Conservation (phyloP, 1,140 invertebrate genomes). For the Venturia canescens region DNA sequence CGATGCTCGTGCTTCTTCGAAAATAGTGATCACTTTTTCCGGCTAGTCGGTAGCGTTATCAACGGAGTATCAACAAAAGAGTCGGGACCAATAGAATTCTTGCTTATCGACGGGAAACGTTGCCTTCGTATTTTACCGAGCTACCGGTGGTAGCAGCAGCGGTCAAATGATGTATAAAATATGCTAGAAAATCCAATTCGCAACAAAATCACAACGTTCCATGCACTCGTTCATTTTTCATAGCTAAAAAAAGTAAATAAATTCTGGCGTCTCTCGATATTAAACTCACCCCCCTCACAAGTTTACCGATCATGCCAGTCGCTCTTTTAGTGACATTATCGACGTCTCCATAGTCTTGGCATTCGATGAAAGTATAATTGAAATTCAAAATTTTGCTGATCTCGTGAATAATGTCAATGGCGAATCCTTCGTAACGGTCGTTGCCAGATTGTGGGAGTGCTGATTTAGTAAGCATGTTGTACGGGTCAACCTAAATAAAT, state of each 20-base stretch:
- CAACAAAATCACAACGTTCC: neutral
- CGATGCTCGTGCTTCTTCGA: neutral
- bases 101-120: neutral
- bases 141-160: neutral
- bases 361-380: constrained; percentile 88
- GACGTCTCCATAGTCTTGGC: constrained; percentile 59
- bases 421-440: constrained; percentile 89
- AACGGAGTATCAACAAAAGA: neutral
- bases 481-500: constrained; percentile 76
- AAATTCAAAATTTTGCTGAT: constrained; percentile 88
- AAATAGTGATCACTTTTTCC: neutral
- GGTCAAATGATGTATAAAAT: neutral
- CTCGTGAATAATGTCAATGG: constrained; percentile 88
- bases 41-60: neutral
- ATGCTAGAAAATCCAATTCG: neutral
- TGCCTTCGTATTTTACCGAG: neutral
- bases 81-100: neutral
- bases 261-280: no score
- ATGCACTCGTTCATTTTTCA: neutral
- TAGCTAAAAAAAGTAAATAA: neutral
- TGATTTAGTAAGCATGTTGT: constrained; percentile 90
- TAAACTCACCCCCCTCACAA: constrained; percentile 84
- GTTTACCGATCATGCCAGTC: constrained; percentile 92
- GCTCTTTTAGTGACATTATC: constrained; percentile 80
- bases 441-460: constrained; percentile 84